Evolutionary conservation across 2,888 invertebrate species (phyloP), one percentile per base, ranked within the genome.

Genomic region (Ctena decussata): DNA sequence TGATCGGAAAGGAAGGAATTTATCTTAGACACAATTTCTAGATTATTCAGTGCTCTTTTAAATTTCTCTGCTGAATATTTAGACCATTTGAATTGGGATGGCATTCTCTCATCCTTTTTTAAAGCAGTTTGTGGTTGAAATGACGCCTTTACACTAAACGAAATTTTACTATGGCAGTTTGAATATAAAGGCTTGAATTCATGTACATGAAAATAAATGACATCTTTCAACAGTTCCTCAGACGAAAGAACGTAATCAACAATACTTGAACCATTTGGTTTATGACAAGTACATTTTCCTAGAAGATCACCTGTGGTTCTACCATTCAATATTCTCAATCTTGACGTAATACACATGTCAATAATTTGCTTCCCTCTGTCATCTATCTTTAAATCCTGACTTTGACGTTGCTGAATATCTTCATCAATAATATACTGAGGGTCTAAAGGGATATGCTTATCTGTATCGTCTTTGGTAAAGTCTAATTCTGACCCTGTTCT

Each of bases 141-240:
- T n/a, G 32, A 35, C 12, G 65, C 65, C 21, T 65, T 65, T 35
- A 65, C 35, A 35, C 65, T 35, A 35, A 35, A 32, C 18, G 65
- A 65, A 5, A 35, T 65, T 65, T 65, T 65, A 35, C 65, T 65
- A 35, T 35, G 65, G 18, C 65, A 65, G 35, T 65, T 35, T 12
- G 65, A 65, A 65, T 35, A 35, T 35, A 65, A 12, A 65, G 65
- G 35, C 65, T 21, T 18, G 18, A 65, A 65, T 11, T 5, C 35
- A 35, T 65, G 65, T 35, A 65, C 65, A 65, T 65, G 65, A n/a
- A 65, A 65, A 65, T 65, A 65, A 35, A 65, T 65, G 35, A 65
- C 21, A 65, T 65, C 65, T 18, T 65, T 65, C 65, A 65, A 12
- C 21, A 65, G 35, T 35, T 65, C 65, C 12, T 65, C 65, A 65